Percentiles rank a stretch among this genome's conserved stretches.
phyloP scores from a whole-genome alignment of 2,888 invertebrate species.

The Quadroppia sp. region DNA sequence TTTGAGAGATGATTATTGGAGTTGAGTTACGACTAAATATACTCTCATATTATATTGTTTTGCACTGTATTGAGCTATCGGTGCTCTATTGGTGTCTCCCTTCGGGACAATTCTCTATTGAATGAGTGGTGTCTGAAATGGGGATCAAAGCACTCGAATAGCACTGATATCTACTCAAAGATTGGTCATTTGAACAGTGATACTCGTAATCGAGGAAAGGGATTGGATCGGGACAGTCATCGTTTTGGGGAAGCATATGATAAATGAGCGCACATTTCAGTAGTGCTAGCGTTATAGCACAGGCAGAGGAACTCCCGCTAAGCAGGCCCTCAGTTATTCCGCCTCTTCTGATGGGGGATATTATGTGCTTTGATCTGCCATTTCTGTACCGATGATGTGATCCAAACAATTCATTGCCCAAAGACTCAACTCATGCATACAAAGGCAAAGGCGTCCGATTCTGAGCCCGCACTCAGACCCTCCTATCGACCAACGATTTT shows the following conservation, averaged over 20 bases:
- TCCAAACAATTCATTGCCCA: conserved; percentile 30
- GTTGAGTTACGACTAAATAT: conserved; percentile 34
- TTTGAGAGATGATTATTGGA: conserved; percentile 34
- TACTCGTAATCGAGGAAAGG: conserved; percentile 24
- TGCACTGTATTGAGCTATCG: not conserved
- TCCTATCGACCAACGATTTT: conserved; percentile 33
- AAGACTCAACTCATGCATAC: conserved; percentile 23
- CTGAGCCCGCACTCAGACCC: conserved; percentile 23
- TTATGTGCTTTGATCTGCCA: conserved; percentile 32
- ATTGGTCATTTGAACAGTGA: conserved; percentile 33
- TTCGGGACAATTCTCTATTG: conserved; percentile 32
- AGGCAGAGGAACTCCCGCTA: conserved; percentile 29
- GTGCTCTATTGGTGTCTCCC: conserved; percentile 28
- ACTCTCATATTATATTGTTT: conserved; percentile 34
- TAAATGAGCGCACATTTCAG: conserved; percentile 34
- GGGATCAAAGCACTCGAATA: conserved; percentile 16
- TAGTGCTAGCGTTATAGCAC: conserved; percentile 8
- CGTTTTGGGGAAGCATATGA: conserved; percentile 30
- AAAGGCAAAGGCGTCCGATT: conserved; percentile 27
- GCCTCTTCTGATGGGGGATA: conserved; percentile 31
- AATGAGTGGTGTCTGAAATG: conserved; percentile 32
- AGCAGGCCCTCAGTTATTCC: conserved; percentile 36
- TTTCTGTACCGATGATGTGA: conserved; percentile 28
- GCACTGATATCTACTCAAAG: conserved; percentile 19
- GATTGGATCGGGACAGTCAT: conserved; percentile 35